Percentiles rank a stretch among this genome's conserved stretches.
phyloP scores from a whole-genome alignment of 2,797 vertebrate genomes.

The Smutsia gigantea region DNA sequence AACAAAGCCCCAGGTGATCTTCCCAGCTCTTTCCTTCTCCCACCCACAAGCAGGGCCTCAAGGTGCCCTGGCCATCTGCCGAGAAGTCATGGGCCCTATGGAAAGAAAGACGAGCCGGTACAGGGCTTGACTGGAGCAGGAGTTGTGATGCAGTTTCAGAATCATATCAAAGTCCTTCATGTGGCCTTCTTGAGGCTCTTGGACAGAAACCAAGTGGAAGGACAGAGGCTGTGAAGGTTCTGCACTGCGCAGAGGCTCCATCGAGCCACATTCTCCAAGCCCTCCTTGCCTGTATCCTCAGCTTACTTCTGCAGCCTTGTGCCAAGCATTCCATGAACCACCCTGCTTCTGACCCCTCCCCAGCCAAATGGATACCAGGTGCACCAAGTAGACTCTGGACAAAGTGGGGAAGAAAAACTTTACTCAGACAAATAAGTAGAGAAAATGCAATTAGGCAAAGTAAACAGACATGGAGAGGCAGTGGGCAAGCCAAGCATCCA shows the following conservation, averaged over 20 bases:
- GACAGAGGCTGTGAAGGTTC: background rate
- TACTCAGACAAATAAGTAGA: constrained; percentile 59
- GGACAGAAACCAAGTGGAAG: background rate
- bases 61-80: background rate
- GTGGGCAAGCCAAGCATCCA: background rate
- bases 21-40: background rate
- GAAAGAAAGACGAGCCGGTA: background rate
- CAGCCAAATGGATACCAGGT: constrained; percentile 79
- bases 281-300: background rate
- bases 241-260: background rate
- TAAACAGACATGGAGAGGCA: constrained; percentile 66
- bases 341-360: background rate
- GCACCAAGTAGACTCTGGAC: constrained; percentile 64
- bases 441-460: constrained; percentile 75
- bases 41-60: no score
- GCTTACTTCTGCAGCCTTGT: background rate
- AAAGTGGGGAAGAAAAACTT: constrained; percentile 66
- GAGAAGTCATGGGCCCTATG: background rate
- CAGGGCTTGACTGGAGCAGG: background rate
- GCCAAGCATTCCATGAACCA: constrained; percentile 74
- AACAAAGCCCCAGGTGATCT: background rate
- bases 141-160: background rate
- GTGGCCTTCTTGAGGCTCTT: background rate
- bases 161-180: background rate
- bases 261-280: background rate